Conservation (phyloP, 2,113 vertebrate species). For the Xyrauchen texanus region DNA sequence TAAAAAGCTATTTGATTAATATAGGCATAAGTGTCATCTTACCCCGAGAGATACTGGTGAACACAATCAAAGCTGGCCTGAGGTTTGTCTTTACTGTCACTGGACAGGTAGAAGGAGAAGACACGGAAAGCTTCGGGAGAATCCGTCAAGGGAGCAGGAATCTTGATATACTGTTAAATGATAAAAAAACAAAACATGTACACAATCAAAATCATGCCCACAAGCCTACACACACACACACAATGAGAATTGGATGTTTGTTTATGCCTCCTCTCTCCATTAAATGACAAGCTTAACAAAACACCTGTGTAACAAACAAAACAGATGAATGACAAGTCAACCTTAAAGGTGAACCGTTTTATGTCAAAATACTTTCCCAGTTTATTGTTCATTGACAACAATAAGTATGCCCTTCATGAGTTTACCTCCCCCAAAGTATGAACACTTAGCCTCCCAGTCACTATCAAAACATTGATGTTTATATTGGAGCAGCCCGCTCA, state of each 20-base stretch:
- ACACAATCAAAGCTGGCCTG: constrained; percentile 82
- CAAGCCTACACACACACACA: not conserved
- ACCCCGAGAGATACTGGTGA: constrained; percentile 77
- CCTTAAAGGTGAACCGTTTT: no score
- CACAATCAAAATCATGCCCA: no score
- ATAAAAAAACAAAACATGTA: constrained; percentile 14
- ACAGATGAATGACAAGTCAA: no score
- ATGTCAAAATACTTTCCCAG: no score
- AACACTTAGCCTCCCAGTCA: no score
- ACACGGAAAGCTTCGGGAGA: constrained; percentile 72
- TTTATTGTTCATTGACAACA: no score
- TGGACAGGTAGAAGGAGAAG: constrained; percentile 84
- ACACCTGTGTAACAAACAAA: not conserved
- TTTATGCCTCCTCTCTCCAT: not conserved
- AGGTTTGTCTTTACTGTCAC: constrained; percentile 79
- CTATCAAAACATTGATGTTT: no score
- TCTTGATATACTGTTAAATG: constrained; percentile 77
- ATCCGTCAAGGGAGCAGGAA: constrained; percentile 71
- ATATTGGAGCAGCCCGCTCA: no score
- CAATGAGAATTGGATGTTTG: not conserved
- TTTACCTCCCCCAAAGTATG: no score
- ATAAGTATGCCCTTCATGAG: no score
- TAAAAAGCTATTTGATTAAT: no score
- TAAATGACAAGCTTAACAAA: constrained; percentile 8
- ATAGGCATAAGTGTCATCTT: constrained; percentile 48